Evolutionary conservation across 1,140 invertebrate species (phyloP).

Genomic region (Drosophila azteca): DNA sequence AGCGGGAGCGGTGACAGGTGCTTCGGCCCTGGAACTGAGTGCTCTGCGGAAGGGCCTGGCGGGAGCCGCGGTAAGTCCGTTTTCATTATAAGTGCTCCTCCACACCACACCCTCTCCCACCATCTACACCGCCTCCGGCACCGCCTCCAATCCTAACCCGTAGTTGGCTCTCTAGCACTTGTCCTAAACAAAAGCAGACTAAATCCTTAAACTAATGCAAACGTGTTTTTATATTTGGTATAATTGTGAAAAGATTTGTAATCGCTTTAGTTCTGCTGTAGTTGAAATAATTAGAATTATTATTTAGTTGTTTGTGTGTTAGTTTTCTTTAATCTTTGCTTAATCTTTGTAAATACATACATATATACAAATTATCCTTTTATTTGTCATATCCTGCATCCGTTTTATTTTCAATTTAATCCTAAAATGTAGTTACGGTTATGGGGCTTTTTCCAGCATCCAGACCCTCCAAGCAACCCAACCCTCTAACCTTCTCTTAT

Average conservation of each 20-base stretch:
- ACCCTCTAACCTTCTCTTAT: conserved; percentile 7
- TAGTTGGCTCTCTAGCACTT: conserved; percentile 50
- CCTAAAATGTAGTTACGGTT: conserved; percentile 32
- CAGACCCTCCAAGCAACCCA: conserved; percentile 5
- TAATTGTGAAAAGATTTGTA: conserved; percentile 26
- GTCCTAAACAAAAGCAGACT: conserved; percentile 39
- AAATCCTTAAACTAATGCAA: conserved; percentile 38
- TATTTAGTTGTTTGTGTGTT: conserved; percentile 53
- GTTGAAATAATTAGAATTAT: conserved; percentile 35
- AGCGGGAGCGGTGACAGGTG: conserved; percentile 24
- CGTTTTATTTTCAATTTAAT: conserved; percentile 58
- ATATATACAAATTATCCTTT: conserved; percentile 29
- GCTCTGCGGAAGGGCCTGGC: conserved; percentile 71
- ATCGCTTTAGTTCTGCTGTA: conserved; percentile 34
- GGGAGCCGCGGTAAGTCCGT: conserved; percentile 80
- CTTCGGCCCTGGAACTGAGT: conserved; percentile 65
- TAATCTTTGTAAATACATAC: conserved; percentile 53
- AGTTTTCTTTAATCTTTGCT: conserved; percentile 2
- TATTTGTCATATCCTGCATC: conserved; percentile 55
- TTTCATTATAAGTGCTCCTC: conserved; percentile 75
- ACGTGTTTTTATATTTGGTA: conserved; percentile 34
- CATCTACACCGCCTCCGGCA: conserved; percentile 9
- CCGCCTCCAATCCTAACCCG: conserved; percentile 61
- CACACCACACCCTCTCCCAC: conserved; percentile 49
- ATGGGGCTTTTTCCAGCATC: conserved; percentile 28